Conservation (phyloP, 2,888 invertebrate species). For the Rotaria magnacalcarata region DNA sequence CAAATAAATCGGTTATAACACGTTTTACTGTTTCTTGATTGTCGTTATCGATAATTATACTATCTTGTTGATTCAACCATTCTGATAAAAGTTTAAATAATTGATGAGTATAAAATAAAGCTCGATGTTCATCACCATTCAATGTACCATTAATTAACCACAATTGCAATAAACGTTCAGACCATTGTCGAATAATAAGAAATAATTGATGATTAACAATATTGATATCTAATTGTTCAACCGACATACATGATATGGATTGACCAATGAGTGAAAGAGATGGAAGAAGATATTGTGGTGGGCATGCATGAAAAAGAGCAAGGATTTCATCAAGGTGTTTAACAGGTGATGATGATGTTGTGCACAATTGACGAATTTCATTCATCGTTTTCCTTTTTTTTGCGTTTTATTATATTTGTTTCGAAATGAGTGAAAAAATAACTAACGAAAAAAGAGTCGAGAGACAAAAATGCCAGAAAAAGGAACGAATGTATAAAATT, state of each 20-base stretch:
- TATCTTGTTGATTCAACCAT: slow-evolving; percentile 2
- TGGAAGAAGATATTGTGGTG: not conserved
- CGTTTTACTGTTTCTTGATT: not conserved
- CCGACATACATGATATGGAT: not conserved
- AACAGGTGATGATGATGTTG: not conserved
- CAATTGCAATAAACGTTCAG: not conserved
- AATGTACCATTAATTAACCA: not conserved
- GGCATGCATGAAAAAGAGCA: not conserved
- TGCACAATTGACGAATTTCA: slow-evolving; percentile 20
- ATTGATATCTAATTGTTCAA: not conserved
- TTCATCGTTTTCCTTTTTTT: not conserved
- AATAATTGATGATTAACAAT: slow-evolving; percentile 7
- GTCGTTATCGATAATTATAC: not conserved
- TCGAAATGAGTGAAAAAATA: not conserved
- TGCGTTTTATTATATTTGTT: not conserved
- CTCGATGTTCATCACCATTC: slow-evolving; percentile 10
- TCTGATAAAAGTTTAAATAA: slow-evolving; percentile 16
- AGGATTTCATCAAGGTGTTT: not conserved
- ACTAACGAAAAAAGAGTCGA: too few species aligned
- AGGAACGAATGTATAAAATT: too few species aligned
- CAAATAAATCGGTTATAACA: not conserved
- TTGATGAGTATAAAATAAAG: not conserved
- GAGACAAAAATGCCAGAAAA: too few species aligned
- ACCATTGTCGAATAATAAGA: slow-evolving; percentile 6
- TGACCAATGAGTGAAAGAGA: not conserved